Evolutionary conservation across 2,797 vertebrate species (phyloP).

Genomic region (Danio jaintianensis): DNA sequence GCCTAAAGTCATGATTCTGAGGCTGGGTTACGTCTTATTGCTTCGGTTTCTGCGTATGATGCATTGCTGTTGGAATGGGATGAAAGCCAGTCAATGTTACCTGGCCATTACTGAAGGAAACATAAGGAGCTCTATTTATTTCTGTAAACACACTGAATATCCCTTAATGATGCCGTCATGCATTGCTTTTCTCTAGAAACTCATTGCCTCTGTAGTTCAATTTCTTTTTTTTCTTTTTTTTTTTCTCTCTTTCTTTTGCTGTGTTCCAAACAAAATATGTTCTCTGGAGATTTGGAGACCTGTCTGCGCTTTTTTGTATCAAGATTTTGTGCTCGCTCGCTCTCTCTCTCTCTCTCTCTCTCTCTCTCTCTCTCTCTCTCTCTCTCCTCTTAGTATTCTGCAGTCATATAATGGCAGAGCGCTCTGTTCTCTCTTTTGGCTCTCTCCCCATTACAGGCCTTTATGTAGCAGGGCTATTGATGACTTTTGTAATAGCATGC

Average conservation of each 20-base stretch:
- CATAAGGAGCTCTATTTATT: slow-evolving; percentile 73
- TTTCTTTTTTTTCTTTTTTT: neutral
- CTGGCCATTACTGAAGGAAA: slow-evolving; percentile 72
- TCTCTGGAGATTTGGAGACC: slow-evolving; percentile 36
- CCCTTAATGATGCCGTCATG: slow-evolving; percentile 48
- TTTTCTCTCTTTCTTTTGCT: neutral
- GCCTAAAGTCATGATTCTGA: slow-evolving; percentile 26
- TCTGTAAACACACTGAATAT: slow-evolving; percentile 68
- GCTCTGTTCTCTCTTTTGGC: slow-evolving; percentile 32
- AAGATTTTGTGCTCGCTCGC: neutral
- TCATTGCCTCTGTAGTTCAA: neutral
- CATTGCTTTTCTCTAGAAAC: slow-evolving; percentile 5
- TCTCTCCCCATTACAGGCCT: slow-evolving; percentile 33
- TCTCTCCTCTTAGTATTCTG: slow-evolving; percentile 34
- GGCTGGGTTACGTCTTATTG: slow-evolving; percentile 40
- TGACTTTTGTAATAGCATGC: slow-evolving; percentile 97
- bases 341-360: slow-evolving; percentile 1
- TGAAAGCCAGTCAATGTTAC: slow-evolving; percentile 73
- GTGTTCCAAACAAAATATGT: slow-evolving; percentile 9
- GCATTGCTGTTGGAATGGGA: slow-evolving; percentile 69
- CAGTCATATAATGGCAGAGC: slow-evolving; percentile 19
- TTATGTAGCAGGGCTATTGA: slow-evolving; percentile 83
- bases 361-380: slow-evolving; percentile 41
- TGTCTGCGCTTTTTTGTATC: slow-evolving; percentile 8
- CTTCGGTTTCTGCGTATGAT: slow-evolving; percentile 62